Conservation (phyloP, 1,140 invertebrate genomes). For the Hesperophylax magnus region DNA sequence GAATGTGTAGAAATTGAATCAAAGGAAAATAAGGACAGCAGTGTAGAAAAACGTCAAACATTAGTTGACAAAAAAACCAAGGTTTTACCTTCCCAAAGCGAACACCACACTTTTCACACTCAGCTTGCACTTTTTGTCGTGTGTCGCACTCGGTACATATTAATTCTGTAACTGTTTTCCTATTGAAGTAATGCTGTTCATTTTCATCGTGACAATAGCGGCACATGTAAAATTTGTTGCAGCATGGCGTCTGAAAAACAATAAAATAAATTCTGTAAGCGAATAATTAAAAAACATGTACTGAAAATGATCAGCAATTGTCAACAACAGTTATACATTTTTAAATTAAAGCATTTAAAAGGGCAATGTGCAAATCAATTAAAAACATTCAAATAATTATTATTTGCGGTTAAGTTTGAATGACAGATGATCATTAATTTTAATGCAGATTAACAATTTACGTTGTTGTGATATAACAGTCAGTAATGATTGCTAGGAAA, state of each 20-base stretch:
- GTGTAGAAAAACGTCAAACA: too few species aligned
- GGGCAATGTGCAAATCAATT: slow-evolving; percentile 5
- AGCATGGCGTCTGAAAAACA: slow-evolving; percentile 84
- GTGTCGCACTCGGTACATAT: slow-evolving; percentile 86
- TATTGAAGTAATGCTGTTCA: slow-evolving; percentile 85
- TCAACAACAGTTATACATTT: neutral
- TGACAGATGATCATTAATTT: slow-evolving; percentile 49
- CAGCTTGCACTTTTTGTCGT: slow-evolving; percentile 84
- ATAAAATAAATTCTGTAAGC: slow-evolving; percentile 32
- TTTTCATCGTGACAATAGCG: slow-evolving; percentile 91
- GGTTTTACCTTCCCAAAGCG: slow-evolving; percentile 81
- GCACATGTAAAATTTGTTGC: slow-evolving; percentile 89
- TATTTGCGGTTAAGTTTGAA: slow-evolving; percentile 23
- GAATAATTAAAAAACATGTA: too few species aligned
- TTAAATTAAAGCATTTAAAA: slow-evolving; percentile 6
- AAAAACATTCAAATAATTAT: neutral
- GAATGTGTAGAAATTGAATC: too few species aligned
- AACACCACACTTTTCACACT: slow-evolving; percentile 81
- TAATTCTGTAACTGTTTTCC: slow-evolving; percentile 85
- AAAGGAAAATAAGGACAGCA: too few species aligned
- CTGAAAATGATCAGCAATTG: too few species aligned
- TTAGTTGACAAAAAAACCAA: neutral
- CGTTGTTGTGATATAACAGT: slow-evolving; percentile 36
- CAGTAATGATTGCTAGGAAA: slow-evolving; percentile 7
- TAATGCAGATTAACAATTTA: slow-evolving; percentile 47